Conservation (phyloP, 1,140 invertebrate species). For the Trissolcus basalis region DNA sequence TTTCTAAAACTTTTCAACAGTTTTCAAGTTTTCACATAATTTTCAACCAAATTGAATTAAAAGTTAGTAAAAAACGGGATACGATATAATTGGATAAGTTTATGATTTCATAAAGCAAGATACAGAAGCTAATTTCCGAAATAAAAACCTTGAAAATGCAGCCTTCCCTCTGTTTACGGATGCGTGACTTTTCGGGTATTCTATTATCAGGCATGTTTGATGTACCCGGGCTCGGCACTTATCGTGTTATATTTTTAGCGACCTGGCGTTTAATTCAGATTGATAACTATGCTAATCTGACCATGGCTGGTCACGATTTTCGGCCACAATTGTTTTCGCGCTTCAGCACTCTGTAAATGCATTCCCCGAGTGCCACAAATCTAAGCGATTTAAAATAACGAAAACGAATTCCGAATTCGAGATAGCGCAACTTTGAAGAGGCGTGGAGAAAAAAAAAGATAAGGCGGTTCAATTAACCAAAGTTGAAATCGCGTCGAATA, state of each 20-base stretch:
- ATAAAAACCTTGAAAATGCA: conserved; percentile 26
- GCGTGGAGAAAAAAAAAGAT: no score
- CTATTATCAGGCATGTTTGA: conserved; percentile 32
- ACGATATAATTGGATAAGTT: background rate
- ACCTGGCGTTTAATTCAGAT: conserved; percentile 54
- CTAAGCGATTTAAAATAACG: no score
- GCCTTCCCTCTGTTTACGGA: conserved; percentile 28
- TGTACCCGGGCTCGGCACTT: conserved; percentile 23
- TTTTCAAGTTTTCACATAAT: no score
- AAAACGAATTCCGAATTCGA: no score
- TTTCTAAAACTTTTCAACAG: no score
- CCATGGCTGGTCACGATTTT: conserved; percentile 50
- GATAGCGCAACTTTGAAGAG: no score
- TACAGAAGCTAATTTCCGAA: conserved; percentile 11
- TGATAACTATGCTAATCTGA: conserved; percentile 60
- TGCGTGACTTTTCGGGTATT: conserved; percentile 48
- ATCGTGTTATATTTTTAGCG: conserved; percentile 58
- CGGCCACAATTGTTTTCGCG: conserved; percentile 40
- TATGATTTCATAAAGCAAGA: conserved; percentile 26
- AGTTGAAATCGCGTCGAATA: no score
- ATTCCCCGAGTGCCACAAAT: no score
- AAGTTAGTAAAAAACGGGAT: background rate
- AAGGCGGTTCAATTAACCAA: no score
- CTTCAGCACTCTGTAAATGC: conserved; percentile 16
- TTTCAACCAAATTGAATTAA: background rate